These are phyloP conservation scores for Eupithecia vulgata DNA, from an alignment of 2,888 invertebrate genomes.

Conservation along the genomic window DNA sequence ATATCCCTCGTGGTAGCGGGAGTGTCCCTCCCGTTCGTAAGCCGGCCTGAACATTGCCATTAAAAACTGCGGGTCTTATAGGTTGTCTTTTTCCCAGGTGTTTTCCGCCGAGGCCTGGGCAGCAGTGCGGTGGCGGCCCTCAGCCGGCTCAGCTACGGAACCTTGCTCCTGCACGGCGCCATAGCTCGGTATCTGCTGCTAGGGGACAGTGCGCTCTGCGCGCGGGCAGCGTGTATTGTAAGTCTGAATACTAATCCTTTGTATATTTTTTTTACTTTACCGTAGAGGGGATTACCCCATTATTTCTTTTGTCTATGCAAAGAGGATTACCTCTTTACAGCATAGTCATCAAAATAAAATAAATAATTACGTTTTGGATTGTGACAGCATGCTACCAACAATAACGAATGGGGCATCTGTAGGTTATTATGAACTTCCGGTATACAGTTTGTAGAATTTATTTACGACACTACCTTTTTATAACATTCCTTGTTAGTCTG, in stretches of 20 bases:
- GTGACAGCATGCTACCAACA: too few relatives aligned
- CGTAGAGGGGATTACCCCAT: too few relatives aligned
- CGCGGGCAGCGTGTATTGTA: neutral
- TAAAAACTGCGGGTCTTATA: neutral
- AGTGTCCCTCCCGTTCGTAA: too few relatives aligned
- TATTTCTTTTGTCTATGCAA: too few relatives aligned
- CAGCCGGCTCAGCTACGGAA: slow-evolving; percentile 82
- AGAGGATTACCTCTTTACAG: too few relatives aligned
- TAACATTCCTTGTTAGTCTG: too few relatives aligned
- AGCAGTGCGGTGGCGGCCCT: slow-evolving; percentile 71
- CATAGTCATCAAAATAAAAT: neutral
- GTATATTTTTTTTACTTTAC: too few relatives aligned
- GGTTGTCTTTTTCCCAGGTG: neutral
- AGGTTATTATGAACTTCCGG: neutral
- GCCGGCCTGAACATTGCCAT: neutral
- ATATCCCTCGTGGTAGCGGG: too few relatives aligned
- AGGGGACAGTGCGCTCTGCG: slow-evolving; percentile 54
- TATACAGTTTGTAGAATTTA: neutral
- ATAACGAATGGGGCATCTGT: neutral
- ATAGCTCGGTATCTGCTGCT: slow-evolving; percentile 75
- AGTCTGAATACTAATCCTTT: neutral
- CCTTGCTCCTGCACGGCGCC: slow-evolving; percentile 81
- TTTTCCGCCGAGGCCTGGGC: slow-evolving; percentile 54
- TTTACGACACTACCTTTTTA: neutral
- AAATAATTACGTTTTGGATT: too few relatives aligned